Conservation (phyloP, 2,113 vertebrate species). For the Podilymbus podiceps region DNA sequence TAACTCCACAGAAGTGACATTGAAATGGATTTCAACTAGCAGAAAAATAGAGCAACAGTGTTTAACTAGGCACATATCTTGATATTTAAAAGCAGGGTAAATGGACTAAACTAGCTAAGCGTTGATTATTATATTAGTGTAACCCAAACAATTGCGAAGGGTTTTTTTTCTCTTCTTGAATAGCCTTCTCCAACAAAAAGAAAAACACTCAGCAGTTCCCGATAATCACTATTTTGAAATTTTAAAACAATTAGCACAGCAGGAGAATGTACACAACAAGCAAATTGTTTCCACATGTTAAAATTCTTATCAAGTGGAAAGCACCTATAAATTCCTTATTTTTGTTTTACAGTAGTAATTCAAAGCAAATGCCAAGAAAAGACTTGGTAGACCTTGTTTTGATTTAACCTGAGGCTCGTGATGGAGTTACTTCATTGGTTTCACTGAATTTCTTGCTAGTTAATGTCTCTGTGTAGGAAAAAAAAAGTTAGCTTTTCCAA, state of each 20-base stretch:
- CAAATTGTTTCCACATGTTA: background rate
- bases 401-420: background rate
- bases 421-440: background rate
- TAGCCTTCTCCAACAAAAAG: background rate
- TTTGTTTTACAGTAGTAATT: background rate
- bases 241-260: background rate
- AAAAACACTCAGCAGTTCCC: background rate
- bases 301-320: background rate
- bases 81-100: background rate
- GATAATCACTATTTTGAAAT: background rate
- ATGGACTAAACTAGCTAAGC: background rate
- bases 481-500: background rate
- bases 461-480: background rate
- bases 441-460: background rate
- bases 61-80: background rate
- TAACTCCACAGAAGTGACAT: background rate
- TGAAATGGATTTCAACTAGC: background rate
- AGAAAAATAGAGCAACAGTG: background rate
- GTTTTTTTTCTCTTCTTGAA: background rate
- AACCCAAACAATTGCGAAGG: background rate
- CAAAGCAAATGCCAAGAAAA: background rate
- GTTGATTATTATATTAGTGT: background rate
- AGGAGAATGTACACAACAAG: background rate
- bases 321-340: background rate
- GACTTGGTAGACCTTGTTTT: background rate